Base-by-base conservation (phyloP, 2,113 vertebrate species). In the Etheostoma cragini region DNA sequence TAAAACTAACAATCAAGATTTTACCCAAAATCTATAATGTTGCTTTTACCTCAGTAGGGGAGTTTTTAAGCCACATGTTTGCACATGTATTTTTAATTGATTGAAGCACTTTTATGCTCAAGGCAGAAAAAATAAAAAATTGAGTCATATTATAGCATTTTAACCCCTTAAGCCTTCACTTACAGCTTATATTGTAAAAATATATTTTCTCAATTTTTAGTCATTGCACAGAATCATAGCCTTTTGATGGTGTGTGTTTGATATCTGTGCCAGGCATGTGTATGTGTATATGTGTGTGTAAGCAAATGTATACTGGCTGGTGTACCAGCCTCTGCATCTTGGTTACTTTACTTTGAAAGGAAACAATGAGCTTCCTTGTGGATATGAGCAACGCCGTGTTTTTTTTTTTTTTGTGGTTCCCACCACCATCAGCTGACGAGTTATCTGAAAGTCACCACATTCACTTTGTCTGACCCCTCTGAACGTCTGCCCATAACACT, bases 91-190 rank as follows among this genome's bases (percentile, higher is more conserved):
- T 67, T 73, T 49, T 84, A 1, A 64, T 58, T 8, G 80, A 75
- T 38, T 80, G 1, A 77, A 84, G 78, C 63, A 85, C 64, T 86
- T 88, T 35, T 35, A 57, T 61, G 10, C 33, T 46, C 8, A 45
- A 57, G 26, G 16, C 81, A 21, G 13, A 61, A 50, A 47, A 67
- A 26, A 14, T 54, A 3, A 63, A 8, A n/a, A 14, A 12, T 53
- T 10, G 4, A 35, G 7, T 42, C n/a, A 15, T 45, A 7, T 35
- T n/a, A 62, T 4, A 8, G 54, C 52, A 69, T 69, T 54, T 76
- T 53, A 64, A 85, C 15, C 52, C 63, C 30, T 24, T 53, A 22
- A 38, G 73, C 69, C 82, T 91, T 87, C 85, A 88, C 33, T 61
- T 12, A 70, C 33, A 46, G 45, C 46, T 70, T 71, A 7, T 73